Evolutionary conservation across 2,888 invertebrate species (phyloP).

Genomic region (Sinopyrophorus schimmeli): DNA sequence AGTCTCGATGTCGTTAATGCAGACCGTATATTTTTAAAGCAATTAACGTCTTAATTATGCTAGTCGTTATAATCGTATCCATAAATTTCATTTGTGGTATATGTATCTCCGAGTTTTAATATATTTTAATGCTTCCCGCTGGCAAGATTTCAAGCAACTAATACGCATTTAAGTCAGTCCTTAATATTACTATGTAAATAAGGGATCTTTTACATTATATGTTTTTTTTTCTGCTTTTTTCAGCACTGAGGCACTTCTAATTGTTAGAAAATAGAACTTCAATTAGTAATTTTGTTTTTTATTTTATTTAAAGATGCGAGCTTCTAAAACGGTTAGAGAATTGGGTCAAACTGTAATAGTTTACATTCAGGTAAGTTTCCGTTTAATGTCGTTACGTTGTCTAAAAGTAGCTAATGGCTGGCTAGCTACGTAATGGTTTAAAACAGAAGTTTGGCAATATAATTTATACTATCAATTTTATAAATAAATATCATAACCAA

Average conservation of each 20-base stretch:
- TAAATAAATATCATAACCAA: too few relatives aligned
- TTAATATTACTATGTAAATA: conserved; percentile 13
- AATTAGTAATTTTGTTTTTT: too few relatives aligned
- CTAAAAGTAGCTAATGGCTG: conserved; percentile 9
- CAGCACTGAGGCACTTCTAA: too few relatives aligned
- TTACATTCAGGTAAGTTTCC: conserved; percentile 1
- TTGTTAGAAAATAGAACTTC: too few relatives aligned
- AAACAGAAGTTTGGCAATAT: too few relatives aligned
- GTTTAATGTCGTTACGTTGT: conserved; percentile 11
- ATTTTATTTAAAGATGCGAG: too few relatives aligned
- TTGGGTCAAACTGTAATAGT: background rate
- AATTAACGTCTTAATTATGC: conserved; percentile 18
- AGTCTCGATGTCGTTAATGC: conserved; percentile 4
- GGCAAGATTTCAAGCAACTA: conserved; percentile 20
- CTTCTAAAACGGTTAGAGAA: background rate
- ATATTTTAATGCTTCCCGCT: conserved; percentile 12
- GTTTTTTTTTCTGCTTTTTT: too few relatives aligned
- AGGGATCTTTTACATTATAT: too few relatives aligned
- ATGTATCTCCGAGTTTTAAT: conserved; percentile 17
- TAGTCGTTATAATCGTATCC: conserved; percentile 15
- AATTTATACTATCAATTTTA: too few relatives aligned
- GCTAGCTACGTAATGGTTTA: too few relatives aligned
- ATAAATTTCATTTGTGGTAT: conserved; percentile 4
- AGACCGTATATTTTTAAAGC: conserved; percentile 11
- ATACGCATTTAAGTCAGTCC: conserved; percentile 9